These are phyloP conservation scores for Calosoma granatense DNA, from an alignment of 1,140 invertebrate genomes.

Conservation along the genomic window DNA sequence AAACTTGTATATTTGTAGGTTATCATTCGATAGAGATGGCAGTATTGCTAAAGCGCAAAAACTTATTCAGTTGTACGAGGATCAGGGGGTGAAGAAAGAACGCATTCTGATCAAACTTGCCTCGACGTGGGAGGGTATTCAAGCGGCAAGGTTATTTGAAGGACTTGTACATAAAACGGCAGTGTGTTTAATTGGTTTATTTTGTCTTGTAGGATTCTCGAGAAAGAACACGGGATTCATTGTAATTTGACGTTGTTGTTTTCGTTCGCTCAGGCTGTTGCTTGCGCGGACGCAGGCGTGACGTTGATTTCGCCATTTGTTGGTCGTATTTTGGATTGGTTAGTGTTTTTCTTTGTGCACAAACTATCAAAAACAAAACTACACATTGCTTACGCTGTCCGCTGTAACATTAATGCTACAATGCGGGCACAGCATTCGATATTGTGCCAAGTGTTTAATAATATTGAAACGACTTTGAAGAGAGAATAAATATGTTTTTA, in stretches of 20 bases:
- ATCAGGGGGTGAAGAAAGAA: slow-evolving; percentile 82
- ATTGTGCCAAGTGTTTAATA: no score
- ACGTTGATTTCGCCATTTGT: slow-evolving; percentile 95
- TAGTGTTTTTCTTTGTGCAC: slow-evolving; percentile 39
- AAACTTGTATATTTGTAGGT: slow-evolving; percentile 39
- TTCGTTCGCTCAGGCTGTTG: slow-evolving; percentile 90
- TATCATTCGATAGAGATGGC: slow-evolving; percentile 90
- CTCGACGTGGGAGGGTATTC: slow-evolving; percentile 98
- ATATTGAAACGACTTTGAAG: no score
- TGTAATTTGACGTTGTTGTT: slow-evolving; percentile 97
- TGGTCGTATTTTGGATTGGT: slow-evolving; percentile 89
- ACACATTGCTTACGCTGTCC: no score
- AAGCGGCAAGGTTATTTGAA: slow-evolving; percentile 76
- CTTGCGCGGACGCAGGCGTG: slow-evolving; percentile 94
- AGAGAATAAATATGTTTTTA: no score
- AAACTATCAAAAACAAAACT: not conserved
- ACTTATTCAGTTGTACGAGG: slow-evolving; percentile 83
- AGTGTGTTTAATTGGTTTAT: slow-evolving; percentile 5
- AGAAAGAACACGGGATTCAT: slow-evolving; percentile 87
- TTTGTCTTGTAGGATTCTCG: slow-evolving; percentile 59
- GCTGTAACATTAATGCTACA: no score
- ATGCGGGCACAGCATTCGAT: no score
- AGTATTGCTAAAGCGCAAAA: slow-evolving; percentile 84
- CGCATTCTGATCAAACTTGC: slow-evolving; percentile 94
- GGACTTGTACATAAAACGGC: slow-evolving; percentile 11